phyloP scores from a whole-genome alignment of 2,888 invertebrate species.

The Rhogogaster chlorosoma region DNA sequence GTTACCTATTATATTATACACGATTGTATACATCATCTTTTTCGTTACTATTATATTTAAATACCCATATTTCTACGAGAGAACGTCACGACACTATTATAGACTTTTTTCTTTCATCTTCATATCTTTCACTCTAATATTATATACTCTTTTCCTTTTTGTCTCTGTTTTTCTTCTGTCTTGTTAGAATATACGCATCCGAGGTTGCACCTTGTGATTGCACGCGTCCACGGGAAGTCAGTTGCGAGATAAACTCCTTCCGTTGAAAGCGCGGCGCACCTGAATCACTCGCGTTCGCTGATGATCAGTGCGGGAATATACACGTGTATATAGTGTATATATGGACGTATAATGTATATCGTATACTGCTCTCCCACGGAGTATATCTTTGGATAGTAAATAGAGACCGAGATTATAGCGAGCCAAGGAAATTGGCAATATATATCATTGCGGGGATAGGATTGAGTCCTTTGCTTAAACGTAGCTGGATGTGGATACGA shows the following conservation, averaged over 20 bases:
- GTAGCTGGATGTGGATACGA: background rate
- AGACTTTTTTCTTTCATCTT: slow-evolving; percentile 1
- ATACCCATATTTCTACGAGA: slow-evolving; percentile 2
- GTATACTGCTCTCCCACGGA: slow-evolving; percentile 12
- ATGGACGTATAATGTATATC: background rate
- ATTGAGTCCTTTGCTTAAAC: background rate
- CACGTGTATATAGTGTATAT: background rate
- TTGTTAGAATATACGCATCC: background rate
- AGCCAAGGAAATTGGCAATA: slow-evolving; percentile 43
- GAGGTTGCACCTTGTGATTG: background rate
- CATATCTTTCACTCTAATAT: background rate
- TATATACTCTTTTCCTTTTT: slow-evolving; percentile 1
- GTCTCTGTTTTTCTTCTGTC: background rate
- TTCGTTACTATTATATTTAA: slow-evolving; percentile 21
- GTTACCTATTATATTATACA: slow-evolving; percentile 19
- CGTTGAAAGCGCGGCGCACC: slow-evolving; percentile 29
- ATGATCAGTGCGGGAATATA: background rate
- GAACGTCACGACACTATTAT: background rate
- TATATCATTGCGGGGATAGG: background rate
- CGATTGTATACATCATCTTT: slow-evolving; percentile 19
- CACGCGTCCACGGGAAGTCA: slow-evolving; percentile 19
- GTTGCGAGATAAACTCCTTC: slow-evolving; percentile 25
- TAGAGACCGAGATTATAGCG: background rate
- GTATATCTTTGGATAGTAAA: background rate
- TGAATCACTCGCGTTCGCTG: background rate